These are phyloP conservation scores for Penaeus monodon DNA, from an alignment of 2,888 invertebrate species.

Conservation along the genomic window DNA sequence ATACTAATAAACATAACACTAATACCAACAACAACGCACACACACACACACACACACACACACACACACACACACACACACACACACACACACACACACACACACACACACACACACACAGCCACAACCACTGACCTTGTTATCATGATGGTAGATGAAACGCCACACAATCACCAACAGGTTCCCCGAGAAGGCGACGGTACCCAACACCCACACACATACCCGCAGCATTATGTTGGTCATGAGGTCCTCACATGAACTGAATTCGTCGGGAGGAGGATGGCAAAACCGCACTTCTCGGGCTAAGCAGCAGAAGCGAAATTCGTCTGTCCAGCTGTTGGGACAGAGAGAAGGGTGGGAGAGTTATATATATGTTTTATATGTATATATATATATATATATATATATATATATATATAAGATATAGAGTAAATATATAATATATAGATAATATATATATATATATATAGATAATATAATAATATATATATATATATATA, in stretches of 20 bases:
- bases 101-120: too few species aligned
- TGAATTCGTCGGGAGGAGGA: slow-evolving; percentile 70
- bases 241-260: slow-evolving; percentile 71
- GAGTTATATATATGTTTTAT: neutral
- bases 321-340: slow-evolving; percentile 69
- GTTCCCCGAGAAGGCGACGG: slow-evolving; percentile 69
- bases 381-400: too few species aligned
- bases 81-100: too few species aligned
- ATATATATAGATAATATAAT: too few species aligned
- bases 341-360: neutral
- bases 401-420: too few species aligned
- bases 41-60: too few species aligned
- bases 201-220: slow-evolving; percentile 70
- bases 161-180: slow-evolving; percentile 70
- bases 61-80: too few species aligned
- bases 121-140: slow-evolving; percentile 14
- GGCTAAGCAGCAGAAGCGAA: slow-evolving; percentile 71
- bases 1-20: too few species aligned
- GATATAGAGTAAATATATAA: too few species aligned
- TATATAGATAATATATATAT: too few species aligned
- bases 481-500: slow-evolving; percentile 24
- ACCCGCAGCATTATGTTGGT: slow-evolving; percentile 69
- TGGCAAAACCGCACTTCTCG: slow-evolving; percentile 68
- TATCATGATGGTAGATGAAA: slow-evolving; percentile 24
- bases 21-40: too few species aligned